Percentiles rank a stretch among this genome's conserved stretches.
These are phyloP conservation scores for Serripes groenlandicus DNA, from an alignment of 2,888 invertebrate species.

Conservation along the genomic window DNA sequence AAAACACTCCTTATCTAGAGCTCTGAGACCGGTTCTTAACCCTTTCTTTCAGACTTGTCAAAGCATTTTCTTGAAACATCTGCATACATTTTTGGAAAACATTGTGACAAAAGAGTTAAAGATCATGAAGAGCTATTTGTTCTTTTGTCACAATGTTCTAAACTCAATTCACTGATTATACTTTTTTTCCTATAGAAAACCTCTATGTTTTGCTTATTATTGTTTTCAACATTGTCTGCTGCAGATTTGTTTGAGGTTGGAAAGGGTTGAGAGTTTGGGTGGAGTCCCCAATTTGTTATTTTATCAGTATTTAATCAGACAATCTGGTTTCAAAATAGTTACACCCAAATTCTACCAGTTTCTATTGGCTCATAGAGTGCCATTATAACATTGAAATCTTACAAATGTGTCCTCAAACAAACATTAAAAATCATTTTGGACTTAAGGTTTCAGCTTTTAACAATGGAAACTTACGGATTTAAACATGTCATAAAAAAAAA, in stretches of 20 bases:
- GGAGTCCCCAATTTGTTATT: constrained; percentile 16
- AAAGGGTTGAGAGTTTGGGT: constrained; percentile 21
- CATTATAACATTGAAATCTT: neutral
- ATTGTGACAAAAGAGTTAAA: neutral
- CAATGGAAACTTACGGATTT: no score
- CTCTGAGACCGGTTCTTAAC: no score
- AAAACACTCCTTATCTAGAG: no score
- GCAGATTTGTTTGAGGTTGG: neutral
- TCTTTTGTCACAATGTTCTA: neutral
- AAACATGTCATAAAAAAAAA: no score
- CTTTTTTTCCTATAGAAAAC: no score
- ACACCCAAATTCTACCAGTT: constrained; percentile 63
- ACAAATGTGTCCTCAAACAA: neutral
- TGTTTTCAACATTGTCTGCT: neutral
- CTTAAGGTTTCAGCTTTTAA: no score
- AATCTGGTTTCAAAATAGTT: constrained; percentile 44
- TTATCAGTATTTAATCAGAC: constrained; percentile 22
- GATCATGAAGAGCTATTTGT: neutral
- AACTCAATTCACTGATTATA: no score
- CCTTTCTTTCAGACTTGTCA: no score
- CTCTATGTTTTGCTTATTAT: neutral
- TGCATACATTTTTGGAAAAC: neutral
- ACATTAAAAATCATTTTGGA: no score
- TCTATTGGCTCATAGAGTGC: constrained; percentile 48
- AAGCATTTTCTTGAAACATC: no score